A percentile compares a stretch with the other conserved stretches of the same genome.
These are phyloP conservation scores for Tethya wilhelma DNA, from an alignment of 37 sponge, comb jelly and placozoan genomes.

Conservation along the genomic window DNA sequence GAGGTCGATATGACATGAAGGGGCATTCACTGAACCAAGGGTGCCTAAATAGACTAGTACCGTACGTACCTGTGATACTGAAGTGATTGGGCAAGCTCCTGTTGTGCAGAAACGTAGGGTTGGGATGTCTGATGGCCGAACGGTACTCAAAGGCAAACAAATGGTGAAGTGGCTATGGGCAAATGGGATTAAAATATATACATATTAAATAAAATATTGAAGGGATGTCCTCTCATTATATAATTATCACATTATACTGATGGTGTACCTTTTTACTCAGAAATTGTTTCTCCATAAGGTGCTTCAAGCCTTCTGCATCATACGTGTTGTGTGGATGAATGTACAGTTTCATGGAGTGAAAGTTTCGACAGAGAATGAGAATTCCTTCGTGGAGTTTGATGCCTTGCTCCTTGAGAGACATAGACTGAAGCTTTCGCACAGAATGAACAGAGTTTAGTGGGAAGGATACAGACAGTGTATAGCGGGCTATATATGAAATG, in stretches of 20 bases:
- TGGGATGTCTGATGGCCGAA: slow-evolving; percentile 35
- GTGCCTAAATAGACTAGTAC: background rate
- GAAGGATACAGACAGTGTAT: slow-evolving; percentile 21
- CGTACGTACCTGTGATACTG: slow-evolving; percentile 28
- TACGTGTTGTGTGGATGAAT: slow-evolving; percentile 76
- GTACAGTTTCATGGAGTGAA: slow-evolving; percentile 66
- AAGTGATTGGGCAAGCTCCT: slow-evolving; percentile 50
- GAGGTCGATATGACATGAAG: background rate
- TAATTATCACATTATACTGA: background rate
- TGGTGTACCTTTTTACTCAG: slow-evolving; percentile 31
- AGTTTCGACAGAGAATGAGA: slow-evolving; percentile 63
- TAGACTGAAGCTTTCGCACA: slow-evolving; percentile 35
- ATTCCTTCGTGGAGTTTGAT: slow-evolving; percentile 54
- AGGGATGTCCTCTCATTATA: no score
- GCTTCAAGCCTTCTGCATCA: slow-evolving; percentile 59
- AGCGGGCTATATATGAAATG: slow-evolving; percentile 9
- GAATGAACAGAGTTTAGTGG: slow-evolving; percentile 27
- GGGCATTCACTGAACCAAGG: no score
- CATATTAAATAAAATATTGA: background rate
- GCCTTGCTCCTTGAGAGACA: slow-evolving; percentile 11
- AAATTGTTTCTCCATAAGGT: slow-evolving; percentile 61
- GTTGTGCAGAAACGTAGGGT: slow-evolving; percentile 53
- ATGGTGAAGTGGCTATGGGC: slow-evolving; percentile 30
- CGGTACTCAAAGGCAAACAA: slow-evolving; percentile 65
- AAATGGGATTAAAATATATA: background rate